Evolutionary conservation across 2,888 invertebrate species (phyloP), one percentile per base, ranked within the genome.

Genomic region (Tolmerus cingulatus): DNA sequence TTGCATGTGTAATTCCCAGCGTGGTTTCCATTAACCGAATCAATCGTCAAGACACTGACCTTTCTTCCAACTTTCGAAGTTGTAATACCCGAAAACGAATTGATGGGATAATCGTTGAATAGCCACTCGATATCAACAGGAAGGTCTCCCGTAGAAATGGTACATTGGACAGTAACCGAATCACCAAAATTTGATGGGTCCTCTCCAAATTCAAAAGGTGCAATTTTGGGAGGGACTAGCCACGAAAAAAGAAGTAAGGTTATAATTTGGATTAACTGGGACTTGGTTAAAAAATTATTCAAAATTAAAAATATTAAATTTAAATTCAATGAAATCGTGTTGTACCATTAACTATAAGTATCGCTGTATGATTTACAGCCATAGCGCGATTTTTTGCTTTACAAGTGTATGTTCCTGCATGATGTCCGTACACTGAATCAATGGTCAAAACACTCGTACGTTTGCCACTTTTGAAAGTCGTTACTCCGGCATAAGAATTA

Each of bases 141-240:
- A 88, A 94, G 93, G 92, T 96, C 96, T 27, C 96, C 95, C 91
- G 95, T 95, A n/a, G 94, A 93, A 46, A 95, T 94, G 86, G 94
- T 93, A 91, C 95, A 95, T 87, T 94, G 93, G 46, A 95, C 93
- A 57, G 95, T 95, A 9, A 94, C 94, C 86, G 94, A 93, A 89
- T 95, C 95, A 14, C 95, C 95, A 87, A 95, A 94, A 90, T 95
- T 95, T 27, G 95, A 93, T 0, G 94, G 93, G 86, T 95, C 94
- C 81, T 94, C 94, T 7, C 92, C 92, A 89, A 95, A 94, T 89
- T 93, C 92, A 89, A 94, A 94, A n/a, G 93, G 93, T 88, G 92
- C 92, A 86, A 93, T 93, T 89, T 93, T 92, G 2, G 93, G 93
- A 14, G 93, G 92, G 84, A 93, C 93, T 93, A 89, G 43, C 37